phyloP scores from a whole-genome alignment of 2,113 vertebrate species.

The Ibidorhyncha struthersii region DNA sequence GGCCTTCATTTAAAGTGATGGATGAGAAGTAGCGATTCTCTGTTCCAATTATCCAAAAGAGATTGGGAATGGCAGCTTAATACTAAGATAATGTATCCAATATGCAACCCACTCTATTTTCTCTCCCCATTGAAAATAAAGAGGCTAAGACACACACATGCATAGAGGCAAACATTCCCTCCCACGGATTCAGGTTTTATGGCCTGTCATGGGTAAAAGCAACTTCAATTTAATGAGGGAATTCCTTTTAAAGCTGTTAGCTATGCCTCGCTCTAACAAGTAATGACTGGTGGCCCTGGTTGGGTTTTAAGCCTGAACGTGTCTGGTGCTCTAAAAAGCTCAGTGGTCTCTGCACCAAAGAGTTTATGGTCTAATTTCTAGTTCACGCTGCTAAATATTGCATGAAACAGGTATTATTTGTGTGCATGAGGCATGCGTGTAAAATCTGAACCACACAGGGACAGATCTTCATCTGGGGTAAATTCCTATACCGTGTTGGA shows the following conservation, averaged over 20 bases:
- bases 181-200: constrained; percentile 25
- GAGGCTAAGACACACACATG: not conserved
- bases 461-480: not conserved
- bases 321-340: not conserved
- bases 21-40: constrained; percentile 46
- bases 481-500: not conserved
- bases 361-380: constrained; percentile 11
- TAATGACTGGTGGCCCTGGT: not conserved
- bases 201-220: constrained; percentile 52
- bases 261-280: not conserved
- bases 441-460: not conserved
- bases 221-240: constrained; percentile 50
- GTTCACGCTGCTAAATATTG: not conserved
- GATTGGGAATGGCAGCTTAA: constrained; percentile 70
- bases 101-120: constrained; percentile 59
- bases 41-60: constrained; percentile 65
- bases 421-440: not conserved
- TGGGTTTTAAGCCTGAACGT: not conserved
- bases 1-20: constrained; percentile 55
- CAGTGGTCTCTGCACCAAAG: not conserved
- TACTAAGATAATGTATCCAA: constrained; percentile 51
- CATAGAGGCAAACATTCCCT: constrained; percentile 11
- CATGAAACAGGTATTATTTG: not conserved
- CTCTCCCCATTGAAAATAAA: constrained; percentile 47
- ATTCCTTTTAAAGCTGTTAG: constrained; percentile 45